phyloP scores from a whole-genome alignment of 2,888 invertebrate species.

The Ichneumoninae sp. region DNA sequence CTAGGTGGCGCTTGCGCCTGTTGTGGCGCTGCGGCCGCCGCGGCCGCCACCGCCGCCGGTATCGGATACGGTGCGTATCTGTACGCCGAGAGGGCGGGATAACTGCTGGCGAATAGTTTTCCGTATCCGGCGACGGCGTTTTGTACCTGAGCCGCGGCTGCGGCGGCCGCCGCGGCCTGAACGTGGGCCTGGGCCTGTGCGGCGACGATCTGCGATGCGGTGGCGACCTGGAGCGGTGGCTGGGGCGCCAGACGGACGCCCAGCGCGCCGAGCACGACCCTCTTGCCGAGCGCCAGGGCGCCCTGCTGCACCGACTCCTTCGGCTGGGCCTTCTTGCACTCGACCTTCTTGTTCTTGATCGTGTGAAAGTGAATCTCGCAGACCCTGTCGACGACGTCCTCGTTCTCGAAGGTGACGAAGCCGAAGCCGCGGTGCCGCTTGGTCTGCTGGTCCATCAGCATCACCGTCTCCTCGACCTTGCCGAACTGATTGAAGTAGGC shows the following conservation, averaged over 20 bases:
- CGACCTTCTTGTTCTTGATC: slow-evolving; percentile 95
- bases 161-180: slow-evolving; percentile 85
- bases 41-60: slow-evolving; percentile 80
- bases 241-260: slow-evolving; percentile 89
- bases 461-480: slow-evolving; percentile 95
- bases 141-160: slow-evolving; percentile 86
- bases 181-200: slow-evolving; percentile 84
- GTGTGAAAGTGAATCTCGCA: slow-evolving; percentile 97
- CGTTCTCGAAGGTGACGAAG: slow-evolving; percentile 96
- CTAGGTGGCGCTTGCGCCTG: slow-evolving; percentile 84
- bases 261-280: slow-evolving; percentile 89
- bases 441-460: slow-evolving; percentile 97
- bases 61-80: slow-evolving; percentile 82
- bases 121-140: slow-evolving; percentile 88
- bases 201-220: slow-evolving; percentile 84
- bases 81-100: slow-evolving; percentile 84
- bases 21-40: slow-evolving; percentile 85
- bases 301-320: slow-evolving; percentile 93
- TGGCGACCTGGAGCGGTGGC: slow-evolving; percentile 87
- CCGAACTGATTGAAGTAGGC: slow-evolving; percentile 96
- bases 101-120: slow-evolving; percentile 87
- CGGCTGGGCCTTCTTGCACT: slow-evolving; percentile 96
- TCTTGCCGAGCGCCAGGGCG: slow-evolving; percentile 88
- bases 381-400: slow-evolving; percentile 96
- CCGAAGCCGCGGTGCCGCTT: slow-evolving; percentile 96